A percentile compares a stretch with the other conserved stretches of the same genome.
Conservation (phyloP, 2,888 invertebrate species). For the Clusia tigrina region DNA sequence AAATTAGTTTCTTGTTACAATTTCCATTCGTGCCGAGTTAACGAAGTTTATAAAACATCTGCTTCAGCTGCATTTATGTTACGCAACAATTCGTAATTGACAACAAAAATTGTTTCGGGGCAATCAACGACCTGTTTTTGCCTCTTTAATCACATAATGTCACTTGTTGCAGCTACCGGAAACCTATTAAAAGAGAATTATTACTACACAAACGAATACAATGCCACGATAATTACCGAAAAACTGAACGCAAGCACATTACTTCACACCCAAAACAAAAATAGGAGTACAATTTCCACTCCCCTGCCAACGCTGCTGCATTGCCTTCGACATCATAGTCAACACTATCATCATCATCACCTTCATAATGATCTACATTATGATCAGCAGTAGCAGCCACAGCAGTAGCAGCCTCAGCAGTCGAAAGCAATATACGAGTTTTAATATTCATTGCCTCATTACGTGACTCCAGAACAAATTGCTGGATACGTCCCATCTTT, state of each 20-base stretch:
- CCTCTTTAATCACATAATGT: conserved; percentile 31
- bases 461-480: background rate
- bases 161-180: conserved; percentile 53
- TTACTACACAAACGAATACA: conserved; percentile 39
- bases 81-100: too few relatives aligned
- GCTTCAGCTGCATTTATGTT: too few relatives aligned
- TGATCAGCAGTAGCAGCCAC: too few relatives aligned
- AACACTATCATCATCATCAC: background rate
- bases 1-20: too few relatives aligned
- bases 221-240: background rate
- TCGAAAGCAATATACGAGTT: background rate
- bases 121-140: too few relatives aligned
- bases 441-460: conserved; percentile 1
- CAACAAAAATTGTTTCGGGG: too few relatives aligned
- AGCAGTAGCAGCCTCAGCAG: background rate
- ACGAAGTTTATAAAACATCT: too few relatives aligned
- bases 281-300: background rate
- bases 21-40: too few relatives aligned
- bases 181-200: conserved; percentile 56
- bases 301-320: background rate
- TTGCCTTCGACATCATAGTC: too few relatives aligned
- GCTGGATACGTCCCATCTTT: background rate
- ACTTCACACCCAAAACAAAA: background rate
- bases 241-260: background rate
- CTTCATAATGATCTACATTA: too few relatives aligned